phyloP scores from a whole-genome alignment of 1,140 invertebrate genomes.

The Zeugodacus cucurbitae region DNA sequence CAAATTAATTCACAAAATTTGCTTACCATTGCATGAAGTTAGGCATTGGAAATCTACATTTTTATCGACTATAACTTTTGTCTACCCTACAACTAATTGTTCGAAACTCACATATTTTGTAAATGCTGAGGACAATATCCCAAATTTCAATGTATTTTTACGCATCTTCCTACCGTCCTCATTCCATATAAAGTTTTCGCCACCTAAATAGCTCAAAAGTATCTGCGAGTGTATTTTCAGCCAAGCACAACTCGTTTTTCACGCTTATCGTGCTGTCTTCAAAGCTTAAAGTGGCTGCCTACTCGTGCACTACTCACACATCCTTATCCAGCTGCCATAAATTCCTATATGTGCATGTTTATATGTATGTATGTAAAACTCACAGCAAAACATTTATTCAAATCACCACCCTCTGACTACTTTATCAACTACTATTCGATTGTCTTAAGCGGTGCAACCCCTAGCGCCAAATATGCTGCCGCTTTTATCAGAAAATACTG shows the following conservation, averaged over 20 bases:
- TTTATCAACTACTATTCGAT: conserved; percentile 3
- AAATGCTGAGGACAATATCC: too few relatives aligned
- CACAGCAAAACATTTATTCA: neutral
- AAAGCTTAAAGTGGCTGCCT: neutral
- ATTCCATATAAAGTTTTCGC: too few relatives aligned
- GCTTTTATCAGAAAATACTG: neutral
- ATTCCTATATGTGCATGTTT: neutral
- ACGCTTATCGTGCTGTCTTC: conserved; percentile 3
- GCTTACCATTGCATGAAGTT: too few relatives aligned
- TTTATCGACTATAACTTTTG: too few relatives aligned
- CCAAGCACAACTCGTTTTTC: conserved; percentile 16
- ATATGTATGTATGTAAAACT: neutral
- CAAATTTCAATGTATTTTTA: neutral
- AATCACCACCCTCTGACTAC: conserved; percentile 9
- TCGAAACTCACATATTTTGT: too few relatives aligned
- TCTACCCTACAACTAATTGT: too few relatives aligned
- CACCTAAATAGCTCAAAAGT: too few relatives aligned
- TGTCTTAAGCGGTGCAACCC: neutral
- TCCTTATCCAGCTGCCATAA: neutral
- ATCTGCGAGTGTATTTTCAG: neutral
- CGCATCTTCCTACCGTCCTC: too few relatives aligned
- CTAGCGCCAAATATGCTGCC: neutral
- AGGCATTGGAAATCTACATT: too few relatives aligned
- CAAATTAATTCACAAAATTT: too few relatives aligned
- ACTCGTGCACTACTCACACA: neutral